These are phyloP conservation scores for Tipula lateralis DNA, from an alignment of 2,888 invertebrate species.

Conservation along the genomic window DNA sequence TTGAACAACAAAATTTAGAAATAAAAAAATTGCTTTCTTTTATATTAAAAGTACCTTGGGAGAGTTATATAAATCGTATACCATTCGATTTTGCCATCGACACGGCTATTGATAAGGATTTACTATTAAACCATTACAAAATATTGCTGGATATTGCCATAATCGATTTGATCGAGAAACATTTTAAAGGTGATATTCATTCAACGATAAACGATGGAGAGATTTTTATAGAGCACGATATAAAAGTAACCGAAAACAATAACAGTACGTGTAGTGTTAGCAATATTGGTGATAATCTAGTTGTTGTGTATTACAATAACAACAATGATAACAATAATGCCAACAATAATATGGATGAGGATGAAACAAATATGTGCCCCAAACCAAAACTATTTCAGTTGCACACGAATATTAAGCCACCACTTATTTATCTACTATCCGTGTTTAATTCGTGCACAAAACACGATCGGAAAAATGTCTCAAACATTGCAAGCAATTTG, in stretches of 20 bases:
- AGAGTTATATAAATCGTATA: not conserved
- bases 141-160: not conserved
- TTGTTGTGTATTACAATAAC: not conserved
- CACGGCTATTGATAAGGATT: not conserved
- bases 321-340: not conserved
- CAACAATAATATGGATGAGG: not conserved
- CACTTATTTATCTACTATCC: not conserved
- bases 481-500: not conserved
- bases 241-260: not conserved
- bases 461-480: not conserved
- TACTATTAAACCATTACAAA: not conserved
- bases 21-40: slow-evolving; percentile 28
- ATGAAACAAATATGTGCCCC: not conserved
- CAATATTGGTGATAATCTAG: not conserved
- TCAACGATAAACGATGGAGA: not conserved
- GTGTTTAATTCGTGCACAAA: not conserved
- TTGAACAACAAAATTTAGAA: slow-evolving; percentile 13
- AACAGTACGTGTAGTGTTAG: not conserved
- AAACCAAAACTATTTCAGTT: not conserved
- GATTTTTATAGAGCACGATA: not conserved
- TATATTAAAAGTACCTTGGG: slow-evolving; percentile 28
- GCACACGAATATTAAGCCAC: not conserved
- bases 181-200: not conserved
- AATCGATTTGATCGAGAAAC: not conserved
- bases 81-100: not conserved